Evolutionary conservation across 2,113 vertebrate genomes (phyloP).

Genomic region (Hippoglossus stenolepis): DNA sequence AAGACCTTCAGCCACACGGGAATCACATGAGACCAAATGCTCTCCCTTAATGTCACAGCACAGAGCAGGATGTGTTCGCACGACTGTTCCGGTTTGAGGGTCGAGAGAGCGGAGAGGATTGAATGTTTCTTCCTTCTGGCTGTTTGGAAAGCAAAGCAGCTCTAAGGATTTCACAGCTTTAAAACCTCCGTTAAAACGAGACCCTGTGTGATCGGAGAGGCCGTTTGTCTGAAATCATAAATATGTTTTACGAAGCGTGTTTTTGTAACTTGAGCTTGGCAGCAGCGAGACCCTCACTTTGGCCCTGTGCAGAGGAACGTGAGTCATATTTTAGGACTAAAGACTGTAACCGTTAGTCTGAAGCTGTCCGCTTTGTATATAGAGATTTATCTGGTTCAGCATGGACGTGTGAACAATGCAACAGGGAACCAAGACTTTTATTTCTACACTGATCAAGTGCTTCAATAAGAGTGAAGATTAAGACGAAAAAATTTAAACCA

Average conservation of each 20-base stretch:
- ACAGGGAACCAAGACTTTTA: background rate
- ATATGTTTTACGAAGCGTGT: background rate
- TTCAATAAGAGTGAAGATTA: too few relatives aligned
- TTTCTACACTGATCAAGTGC: background rate
- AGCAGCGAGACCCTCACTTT: background rate
- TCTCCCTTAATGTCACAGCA: background rate
- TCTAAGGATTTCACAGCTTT: slow-evolving; percentile 6
- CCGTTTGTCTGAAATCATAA: background rate
- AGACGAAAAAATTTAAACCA: too few relatives aligned
- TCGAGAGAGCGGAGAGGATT: too few relatives aligned
- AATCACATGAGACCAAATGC: background rate
- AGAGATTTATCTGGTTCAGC: too few relatives aligned
- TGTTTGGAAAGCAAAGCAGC: background rate
- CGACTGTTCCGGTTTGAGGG: background rate
- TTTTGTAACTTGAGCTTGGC: slow-evolving; percentile 1
- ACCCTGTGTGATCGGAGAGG: background rate
- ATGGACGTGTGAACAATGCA: background rate
- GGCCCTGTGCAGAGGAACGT: background rate
- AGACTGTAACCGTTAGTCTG: background rate
- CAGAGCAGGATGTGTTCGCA: background rate
- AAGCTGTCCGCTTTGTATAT: background rate
- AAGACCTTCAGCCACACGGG: background rate
- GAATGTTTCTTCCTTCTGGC: background rate
- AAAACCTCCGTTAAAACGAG: background rate
- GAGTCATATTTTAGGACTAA: background rate